Conservation (phyloP, 2,888 invertebrate genomes). For the Nomada lathburiana region DNA sequence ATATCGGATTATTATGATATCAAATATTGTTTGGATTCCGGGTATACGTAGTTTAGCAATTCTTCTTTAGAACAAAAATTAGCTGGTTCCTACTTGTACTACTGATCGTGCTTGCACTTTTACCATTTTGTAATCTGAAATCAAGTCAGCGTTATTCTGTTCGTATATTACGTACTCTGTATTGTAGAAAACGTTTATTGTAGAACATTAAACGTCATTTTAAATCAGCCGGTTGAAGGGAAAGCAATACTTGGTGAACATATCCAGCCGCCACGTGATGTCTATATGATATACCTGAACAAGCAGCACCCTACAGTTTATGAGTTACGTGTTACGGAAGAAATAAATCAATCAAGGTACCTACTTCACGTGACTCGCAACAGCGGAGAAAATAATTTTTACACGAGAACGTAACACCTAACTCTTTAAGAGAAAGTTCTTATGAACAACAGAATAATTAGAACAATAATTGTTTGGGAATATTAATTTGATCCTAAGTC, state of each 20-base stretch:
- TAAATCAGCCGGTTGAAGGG: background rate
- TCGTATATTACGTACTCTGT: background rate
- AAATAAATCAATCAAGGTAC: constrained; percentile 8
- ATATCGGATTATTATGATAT: background rate
- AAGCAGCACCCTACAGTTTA: background rate
- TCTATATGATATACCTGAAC: constrained; percentile 1
- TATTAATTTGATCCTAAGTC: no score
- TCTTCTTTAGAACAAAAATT: background rate
- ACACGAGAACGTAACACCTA: background rate
- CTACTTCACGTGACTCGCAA: background rate
- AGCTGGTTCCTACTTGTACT: background rate
- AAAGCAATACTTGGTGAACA: background rate
- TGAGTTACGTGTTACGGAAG: constrained; percentile 8
- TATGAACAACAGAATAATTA: background rate
- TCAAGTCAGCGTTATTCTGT: background rate
- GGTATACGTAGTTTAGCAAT: background rate
- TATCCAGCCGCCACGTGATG: background rate
- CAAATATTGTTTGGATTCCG: background rate
- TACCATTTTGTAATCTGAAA: background rate
- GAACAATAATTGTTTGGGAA: background rate
- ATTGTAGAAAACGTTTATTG: background rate
- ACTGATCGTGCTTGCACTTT: background rate
- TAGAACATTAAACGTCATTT: background rate
- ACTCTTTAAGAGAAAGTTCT: no score
- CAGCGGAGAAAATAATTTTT: background rate